Evolutionary conservation across 2,888 invertebrate genomes (phyloP).

Genomic region (Phoronis australis): DNA sequence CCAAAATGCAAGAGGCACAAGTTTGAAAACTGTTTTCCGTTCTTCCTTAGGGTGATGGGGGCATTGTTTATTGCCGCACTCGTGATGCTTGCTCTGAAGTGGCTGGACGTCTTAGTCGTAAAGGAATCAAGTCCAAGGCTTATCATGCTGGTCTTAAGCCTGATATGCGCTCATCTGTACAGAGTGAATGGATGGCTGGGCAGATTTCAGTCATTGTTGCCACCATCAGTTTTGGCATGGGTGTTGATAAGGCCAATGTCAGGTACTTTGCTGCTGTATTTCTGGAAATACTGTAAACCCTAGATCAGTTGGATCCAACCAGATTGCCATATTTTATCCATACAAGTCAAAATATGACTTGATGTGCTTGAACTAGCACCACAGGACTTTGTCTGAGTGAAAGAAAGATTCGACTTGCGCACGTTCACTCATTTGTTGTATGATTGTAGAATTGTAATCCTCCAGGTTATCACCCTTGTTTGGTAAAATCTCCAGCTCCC

Average conservation of each 20-base stretch:
- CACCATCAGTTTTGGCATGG: constrained; percentile 99
- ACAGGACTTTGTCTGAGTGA: too few species aligned
- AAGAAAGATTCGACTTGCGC: too few species aligned
- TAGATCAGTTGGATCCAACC: too few species aligned
- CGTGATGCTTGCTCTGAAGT: constrained; percentile 83
- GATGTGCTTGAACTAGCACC: too few species aligned
- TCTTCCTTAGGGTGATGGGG: constrained; percentile 60
- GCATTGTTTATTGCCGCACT: constrained; percentile 92
- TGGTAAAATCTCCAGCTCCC: too few species aligned
- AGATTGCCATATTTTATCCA: too few species aligned
- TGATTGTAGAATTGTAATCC: too few species aligned
- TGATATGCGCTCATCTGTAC: constrained; percentile 69
- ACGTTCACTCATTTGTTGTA: too few species aligned
- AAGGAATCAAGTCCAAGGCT: constrained; percentile 65
- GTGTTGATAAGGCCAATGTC: constrained; percentile 92
- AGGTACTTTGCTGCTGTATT: constrained; percentile 59
- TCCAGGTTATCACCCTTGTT: too few species aligned
- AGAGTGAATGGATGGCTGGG: constrained; percentile 89
- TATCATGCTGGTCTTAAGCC: constrained; percentile 83
- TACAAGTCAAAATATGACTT: too few species aligned
- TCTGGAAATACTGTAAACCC: too few species aligned
- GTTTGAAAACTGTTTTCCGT: constrained; percentile 5
- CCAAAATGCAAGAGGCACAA: too few species aligned
- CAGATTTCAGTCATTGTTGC: constrained; percentile 86
- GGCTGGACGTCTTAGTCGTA: constrained; percentile 67